These are phyloP conservation scores for Drosophila ercepeae DNA, from an alignment of 1,140 invertebrate genomes.

Conservation along the genomic window DNA sequence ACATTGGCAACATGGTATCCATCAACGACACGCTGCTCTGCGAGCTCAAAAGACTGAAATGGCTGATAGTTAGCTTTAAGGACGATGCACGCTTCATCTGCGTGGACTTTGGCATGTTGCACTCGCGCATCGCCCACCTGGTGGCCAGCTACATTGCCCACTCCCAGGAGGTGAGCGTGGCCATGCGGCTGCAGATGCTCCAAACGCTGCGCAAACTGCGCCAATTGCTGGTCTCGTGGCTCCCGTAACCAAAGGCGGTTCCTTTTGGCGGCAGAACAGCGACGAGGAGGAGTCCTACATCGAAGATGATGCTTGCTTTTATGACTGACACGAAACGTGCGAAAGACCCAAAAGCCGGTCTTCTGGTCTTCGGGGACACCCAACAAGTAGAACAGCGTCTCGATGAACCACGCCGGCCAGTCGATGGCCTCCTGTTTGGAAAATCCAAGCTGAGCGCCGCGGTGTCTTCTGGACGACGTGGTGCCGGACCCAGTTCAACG, in stretches of 20 bases:
- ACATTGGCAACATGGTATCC: conserved; percentile 76
- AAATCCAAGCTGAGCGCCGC: conserved; percentile 33
- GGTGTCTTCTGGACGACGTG: conserved; percentile 6
- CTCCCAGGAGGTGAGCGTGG: conserved; percentile 55
- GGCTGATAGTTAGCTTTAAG: conserved; percentile 88
- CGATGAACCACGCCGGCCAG: neutral
- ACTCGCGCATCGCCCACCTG: conserved; percentile 86
- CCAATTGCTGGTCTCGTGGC: conserved; percentile 10
- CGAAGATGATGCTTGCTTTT: conserved; percentile 51
- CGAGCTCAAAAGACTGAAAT: conserved; percentile 87
- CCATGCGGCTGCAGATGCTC: conserved; percentile 44
- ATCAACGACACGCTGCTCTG: conserved; percentile 85
- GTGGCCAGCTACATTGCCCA: conserved; percentile 85
- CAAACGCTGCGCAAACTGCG: conserved; percentile 53
- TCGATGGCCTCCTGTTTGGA: conserved; percentile 9
- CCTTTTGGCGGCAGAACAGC: neutral
- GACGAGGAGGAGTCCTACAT: conserved; percentile 31
- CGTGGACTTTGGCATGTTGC: conserved; percentile 87
- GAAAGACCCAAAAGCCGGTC: conserved; percentile 34
- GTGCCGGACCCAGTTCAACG: neutral
- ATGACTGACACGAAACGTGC: conserved; percentile 47
- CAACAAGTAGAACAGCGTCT: neutral
- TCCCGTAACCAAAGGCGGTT: neutral
- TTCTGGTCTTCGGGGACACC: neutral
- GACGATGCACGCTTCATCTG: conserved; percentile 86